These are phyloP conservation scores for Microtus pennsylvanicus DNA, from an alignment of 2,113 vertebrate genomes.

Conservation along the genomic window DNA sequence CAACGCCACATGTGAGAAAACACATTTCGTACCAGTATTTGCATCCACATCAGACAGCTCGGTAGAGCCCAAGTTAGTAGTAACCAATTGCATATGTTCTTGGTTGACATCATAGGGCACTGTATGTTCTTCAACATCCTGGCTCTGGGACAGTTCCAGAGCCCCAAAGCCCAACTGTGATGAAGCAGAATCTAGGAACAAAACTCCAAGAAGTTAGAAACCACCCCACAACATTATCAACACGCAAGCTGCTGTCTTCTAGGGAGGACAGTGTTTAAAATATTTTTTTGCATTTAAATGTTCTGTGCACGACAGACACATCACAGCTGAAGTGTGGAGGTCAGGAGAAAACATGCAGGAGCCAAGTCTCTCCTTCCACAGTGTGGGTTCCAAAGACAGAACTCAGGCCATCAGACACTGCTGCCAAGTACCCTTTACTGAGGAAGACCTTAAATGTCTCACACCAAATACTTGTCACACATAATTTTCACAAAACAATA, in stretches of 20 bases:
- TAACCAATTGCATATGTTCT: constrained; percentile 50
- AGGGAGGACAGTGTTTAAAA: not conserved
- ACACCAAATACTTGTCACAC: not conserved
- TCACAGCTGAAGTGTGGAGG: not conserved
- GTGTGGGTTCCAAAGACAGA: not conserved
- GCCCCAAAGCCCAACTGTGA: constrained; percentile 91
- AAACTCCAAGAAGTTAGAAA: constrained; percentile 61
- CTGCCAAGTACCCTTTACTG: not conserved
- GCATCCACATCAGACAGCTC: not conserved
- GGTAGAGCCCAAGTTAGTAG: constrained; percentile 34
- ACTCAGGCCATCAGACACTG: not conserved
- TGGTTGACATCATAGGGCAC: constrained; percentile 54
- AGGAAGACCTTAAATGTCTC: not conserved
- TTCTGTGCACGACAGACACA: not conserved
- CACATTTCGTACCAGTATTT: constrained; percentile 76
- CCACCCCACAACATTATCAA: not conserved
- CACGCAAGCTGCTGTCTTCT: not conserved
- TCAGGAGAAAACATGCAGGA: not conserved
- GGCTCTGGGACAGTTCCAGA: constrained; percentile 94
- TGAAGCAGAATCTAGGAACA: constrained; percentile 84
- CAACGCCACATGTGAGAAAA: constrained; percentile 43
- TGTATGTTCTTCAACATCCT: constrained; percentile 87
- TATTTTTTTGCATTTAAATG: not conserved
- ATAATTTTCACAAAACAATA: constrained; percentile 44
- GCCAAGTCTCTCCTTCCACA: not conserved